Percentiles rank a stretch among this genome's conserved stretches.
phyloP scores from a whole-genome alignment of 2,888 invertebrate species.

The Pandemis corylana region DNA sequence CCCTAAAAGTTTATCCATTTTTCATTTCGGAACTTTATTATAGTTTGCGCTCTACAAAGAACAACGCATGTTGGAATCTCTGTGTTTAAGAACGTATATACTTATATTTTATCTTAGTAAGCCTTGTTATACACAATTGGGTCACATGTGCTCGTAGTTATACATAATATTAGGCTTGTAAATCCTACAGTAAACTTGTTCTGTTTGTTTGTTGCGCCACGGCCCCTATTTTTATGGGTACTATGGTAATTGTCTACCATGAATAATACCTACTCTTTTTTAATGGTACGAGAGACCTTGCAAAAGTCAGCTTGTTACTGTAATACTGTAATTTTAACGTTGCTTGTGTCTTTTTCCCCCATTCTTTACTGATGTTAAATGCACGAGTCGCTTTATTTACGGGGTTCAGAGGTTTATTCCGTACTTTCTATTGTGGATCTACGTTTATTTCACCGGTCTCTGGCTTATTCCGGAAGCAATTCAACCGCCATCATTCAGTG shows the following conservation, averaged over 20 bases:
- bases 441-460: background rate
- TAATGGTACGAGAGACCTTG: background rate
- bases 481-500: background rate
- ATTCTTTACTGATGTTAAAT: background rate
- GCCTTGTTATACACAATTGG: background rate
- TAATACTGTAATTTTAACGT: too few relatives aligned
- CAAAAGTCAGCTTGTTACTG: background rate
- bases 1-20: background rate
- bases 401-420: background rate
- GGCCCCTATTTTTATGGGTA: background rate
- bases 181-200: background rate
- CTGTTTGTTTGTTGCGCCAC: background rate
- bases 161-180: background rate
- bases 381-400: background rate
- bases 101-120: background rate
- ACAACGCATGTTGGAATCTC: background rate
- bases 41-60: background rate
- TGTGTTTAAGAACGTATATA: background rate
- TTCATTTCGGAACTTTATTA: constrained; percentile 5
- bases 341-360: background rate
- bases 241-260: too few relatives aligned
- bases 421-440: background rate
- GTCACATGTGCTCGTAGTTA: background rate
- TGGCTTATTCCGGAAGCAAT: background rate
- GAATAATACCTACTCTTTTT: too few relatives aligned